A percentile compares a stretch with the other conserved stretches of the same genome.
Conservation (phyloP, 2,113 vertebrate genomes). For the Thunnus maccoyii region DNA sequence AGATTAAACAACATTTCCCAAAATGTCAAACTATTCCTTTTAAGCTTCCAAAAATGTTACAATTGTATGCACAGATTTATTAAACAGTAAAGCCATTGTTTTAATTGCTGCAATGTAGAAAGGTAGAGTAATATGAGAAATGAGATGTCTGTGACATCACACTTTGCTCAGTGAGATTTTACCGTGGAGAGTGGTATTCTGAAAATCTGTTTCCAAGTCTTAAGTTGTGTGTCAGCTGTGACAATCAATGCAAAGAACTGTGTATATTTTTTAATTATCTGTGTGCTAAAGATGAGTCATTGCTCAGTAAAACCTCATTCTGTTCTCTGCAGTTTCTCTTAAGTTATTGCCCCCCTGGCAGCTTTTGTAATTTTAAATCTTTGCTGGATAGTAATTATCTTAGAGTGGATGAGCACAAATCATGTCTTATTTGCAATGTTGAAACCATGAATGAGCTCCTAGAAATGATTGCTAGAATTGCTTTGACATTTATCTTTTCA, state of each 20-base stretch:
- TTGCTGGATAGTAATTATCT: background rate
- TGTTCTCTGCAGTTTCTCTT: conserved; percentile 10
- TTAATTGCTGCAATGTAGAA: conserved; percentile 14
- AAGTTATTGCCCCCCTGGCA: background rate
- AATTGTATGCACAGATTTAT: background rate
- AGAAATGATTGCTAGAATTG: background rate
- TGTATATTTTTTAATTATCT: background rate
- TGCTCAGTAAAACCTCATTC: conserved; percentile 20
- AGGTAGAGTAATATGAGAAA: background rate
- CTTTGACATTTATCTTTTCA: too few species aligned
- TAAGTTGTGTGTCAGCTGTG: conserved; percentile 18
- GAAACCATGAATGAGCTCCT: background rate
- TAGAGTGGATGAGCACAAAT: background rate
- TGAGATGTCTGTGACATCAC: background rate
- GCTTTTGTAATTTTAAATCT: conserved; percentile 23
- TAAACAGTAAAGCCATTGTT: background rate
- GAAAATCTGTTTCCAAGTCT: background rate
- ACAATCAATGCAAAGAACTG: conserved; percentile 22
- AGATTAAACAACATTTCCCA: too few species aligned
- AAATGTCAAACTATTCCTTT: too few species aligned
- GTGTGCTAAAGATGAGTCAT: conserved; percentile 3
- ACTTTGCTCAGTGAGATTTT: conserved; percentile 6
- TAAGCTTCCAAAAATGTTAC: conserved; percentile 8
- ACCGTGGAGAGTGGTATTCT: background rate
- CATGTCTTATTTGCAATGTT: background rate